A percentile compares a stretch with the other conserved stretches of the same genome.
Conservation (phyloP, 2,888 invertebrate genomes). For the Drosophila tanythrix region DNA sequence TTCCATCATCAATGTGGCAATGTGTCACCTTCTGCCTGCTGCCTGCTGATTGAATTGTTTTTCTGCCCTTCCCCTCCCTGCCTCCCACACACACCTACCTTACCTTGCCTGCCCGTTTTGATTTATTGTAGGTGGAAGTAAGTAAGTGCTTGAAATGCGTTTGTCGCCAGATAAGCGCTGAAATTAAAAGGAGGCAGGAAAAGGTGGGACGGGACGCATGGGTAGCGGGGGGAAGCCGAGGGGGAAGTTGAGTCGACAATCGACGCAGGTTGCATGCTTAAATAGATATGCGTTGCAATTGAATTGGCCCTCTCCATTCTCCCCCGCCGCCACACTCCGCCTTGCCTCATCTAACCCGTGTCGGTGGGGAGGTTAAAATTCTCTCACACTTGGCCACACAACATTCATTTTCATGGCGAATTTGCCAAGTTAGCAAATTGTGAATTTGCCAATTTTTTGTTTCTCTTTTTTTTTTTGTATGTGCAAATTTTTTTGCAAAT, state of each 20-base stretch:
- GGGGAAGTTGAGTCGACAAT: slow-evolving; percentile 5
- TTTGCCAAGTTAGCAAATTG: slow-evolving; percentile 63
- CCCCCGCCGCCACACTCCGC: neutral
- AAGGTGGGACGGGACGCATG: neutral
- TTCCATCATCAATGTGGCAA: neutral
- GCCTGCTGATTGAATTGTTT: slow-evolving; percentile 58
- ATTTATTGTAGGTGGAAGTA: slow-evolving; percentile 76
- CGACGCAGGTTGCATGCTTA: slow-evolving; percentile 70
- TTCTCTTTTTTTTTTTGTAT: slow-evolving; percentile 58
- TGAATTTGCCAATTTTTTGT: slow-evolving; percentile 52
- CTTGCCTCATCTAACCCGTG: neutral
- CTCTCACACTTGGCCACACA: slow-evolving; percentile 73
- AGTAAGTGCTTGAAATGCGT: slow-evolving; percentile 70
- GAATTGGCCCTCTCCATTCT: slow-evolving; percentile 12
- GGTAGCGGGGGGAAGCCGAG: neutral
- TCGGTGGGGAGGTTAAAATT: slow-evolving; percentile 45
- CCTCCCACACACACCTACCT: neutral
- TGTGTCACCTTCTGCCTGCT: slow-evolving; percentile 22
- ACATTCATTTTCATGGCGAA: slow-evolving; percentile 61
- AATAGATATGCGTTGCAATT: slow-evolving; percentile 57
- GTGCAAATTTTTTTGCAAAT: slow-evolving; percentile 63
- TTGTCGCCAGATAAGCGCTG: slow-evolving; percentile 52
- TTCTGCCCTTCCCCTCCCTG: neutral
- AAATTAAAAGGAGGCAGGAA: slow-evolving; percentile 18
- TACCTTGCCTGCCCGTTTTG: slow-evolving; percentile 51